phyloP scores from a whole-genome alignment of 2,113 vertebrate species.

The Meles meles region DNA sequence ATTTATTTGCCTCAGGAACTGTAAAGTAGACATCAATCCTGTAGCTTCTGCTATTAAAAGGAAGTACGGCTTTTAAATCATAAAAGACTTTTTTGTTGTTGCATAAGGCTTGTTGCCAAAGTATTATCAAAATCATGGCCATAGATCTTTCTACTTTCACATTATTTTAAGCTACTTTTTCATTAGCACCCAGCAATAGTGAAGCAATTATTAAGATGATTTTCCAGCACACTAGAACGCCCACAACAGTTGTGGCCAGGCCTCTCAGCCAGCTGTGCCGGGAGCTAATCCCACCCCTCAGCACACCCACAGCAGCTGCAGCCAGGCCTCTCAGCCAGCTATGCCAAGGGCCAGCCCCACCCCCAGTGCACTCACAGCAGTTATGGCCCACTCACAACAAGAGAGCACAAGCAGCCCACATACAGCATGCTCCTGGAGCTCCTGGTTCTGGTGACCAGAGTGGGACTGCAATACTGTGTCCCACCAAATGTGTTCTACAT shows the following conservation, averaged over 20 bases:
- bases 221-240: not conserved
- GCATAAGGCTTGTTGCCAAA: not conserved
- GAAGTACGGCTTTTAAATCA: not conserved
- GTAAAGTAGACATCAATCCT: not conserved
- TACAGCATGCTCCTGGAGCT: not conserved
- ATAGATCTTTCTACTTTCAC: not conserved
- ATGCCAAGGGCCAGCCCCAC: not conserved
- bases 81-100: constrained; percentile 13
- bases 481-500: not conserved
- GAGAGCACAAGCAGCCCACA: not conserved
- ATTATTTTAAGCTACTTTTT: constrained; percentile 30
- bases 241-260: not conserved
- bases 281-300: not conserved
- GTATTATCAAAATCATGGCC: not conserved
- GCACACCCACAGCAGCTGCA: not conserved
- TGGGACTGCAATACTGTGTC: not conserved
- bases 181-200: not conserved
- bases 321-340: not conserved
- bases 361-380: not conserved
- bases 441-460: not conserved
- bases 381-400: not conserved
- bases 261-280: not conserved
- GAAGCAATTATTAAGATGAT: not conserved
- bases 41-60: constrained; percentile 7
- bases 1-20: constrained; percentile 5